Evolutionary conservation across 2,113 vertebrate genomes (phyloP), one percentile per base, ranked within the genome.

Genomic region (Thamnaconus septentrionalis): DNA sequence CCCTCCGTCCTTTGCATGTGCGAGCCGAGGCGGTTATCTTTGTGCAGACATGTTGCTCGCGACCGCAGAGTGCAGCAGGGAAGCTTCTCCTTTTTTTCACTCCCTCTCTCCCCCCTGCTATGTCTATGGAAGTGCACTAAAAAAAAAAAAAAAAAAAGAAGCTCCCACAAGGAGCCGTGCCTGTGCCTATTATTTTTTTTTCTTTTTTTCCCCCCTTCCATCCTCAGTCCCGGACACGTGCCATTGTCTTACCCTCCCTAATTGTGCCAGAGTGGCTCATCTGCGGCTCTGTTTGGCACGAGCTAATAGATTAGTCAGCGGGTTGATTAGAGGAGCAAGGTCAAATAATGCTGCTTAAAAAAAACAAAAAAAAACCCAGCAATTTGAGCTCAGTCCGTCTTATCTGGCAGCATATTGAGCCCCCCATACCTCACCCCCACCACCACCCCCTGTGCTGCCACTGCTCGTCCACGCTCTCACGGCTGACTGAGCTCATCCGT

Each of bases 241-340:
- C 78, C 58, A 69, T 73, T 74, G 73, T 87, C 78, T 83, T 66
- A 69, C 56, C 59, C 39, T 39, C 59, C 48, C 51, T 82, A 51
- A 75, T 75, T 76, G 85, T 56, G 64, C 68, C 46, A 54, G 62
- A 3, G 44, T 63, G 75, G 71, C 73, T 78, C 71, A 76, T 83
- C 59, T 31, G 64, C 46, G 7, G 57, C 69, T 64, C 71, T 64
- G 49, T 51, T n/a, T 75, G 84, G 71, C 82, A 48, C 42, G 46
- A 56, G 81, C 66, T 78, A 83, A 81, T 78, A 75, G 85, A 90
- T 90, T 85, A 87, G 78, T 77, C 77, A 71, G 67, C 45, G 69
- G 68, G 78, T 84, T 87, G 82, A 91, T 90, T 87, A 84, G 73
- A 41, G 46, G 69, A 75, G 59, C 79, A 65, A 85, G 82, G 89